These are phyloP conservation scores for Numida meleagris DNA, from an alignment of 2,113 vertebrate genomes.

Conservation along the genomic window DNA sequence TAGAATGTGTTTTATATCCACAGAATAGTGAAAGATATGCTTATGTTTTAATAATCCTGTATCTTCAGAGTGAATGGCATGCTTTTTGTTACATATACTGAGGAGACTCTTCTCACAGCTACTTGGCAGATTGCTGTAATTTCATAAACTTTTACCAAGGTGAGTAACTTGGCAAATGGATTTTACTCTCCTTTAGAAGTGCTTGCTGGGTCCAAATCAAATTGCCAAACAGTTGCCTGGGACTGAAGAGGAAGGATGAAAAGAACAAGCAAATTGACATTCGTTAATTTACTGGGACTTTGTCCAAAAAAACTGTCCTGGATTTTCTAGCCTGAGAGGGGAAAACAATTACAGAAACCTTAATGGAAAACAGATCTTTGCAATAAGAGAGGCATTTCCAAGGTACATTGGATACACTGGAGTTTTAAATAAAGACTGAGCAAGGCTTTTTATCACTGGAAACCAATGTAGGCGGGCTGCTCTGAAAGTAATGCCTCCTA, in stretches of 20 bases:
- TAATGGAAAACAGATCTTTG: neutral
- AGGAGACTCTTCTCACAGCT: neutral
- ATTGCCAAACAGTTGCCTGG: neutral
- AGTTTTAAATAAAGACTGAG: neutral
- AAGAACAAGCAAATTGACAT: neutral
- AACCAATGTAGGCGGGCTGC: neutral
- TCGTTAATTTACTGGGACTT: neutral
- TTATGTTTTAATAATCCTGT: neutral
- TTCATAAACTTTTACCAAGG: neutral
- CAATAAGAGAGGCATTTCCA: neutral
- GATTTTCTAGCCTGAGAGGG: neutral
- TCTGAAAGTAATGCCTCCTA: neutral
- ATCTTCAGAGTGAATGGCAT: neutral
- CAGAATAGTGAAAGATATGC: neutral
- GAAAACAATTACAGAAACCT: neutral
- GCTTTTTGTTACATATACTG: neutral
- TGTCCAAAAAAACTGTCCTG: neutral
- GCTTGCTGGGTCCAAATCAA: neutral
- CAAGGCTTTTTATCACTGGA: neutral
- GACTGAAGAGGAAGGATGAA: neutral
- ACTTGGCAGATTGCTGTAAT: neutral
- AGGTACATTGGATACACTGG: accelerated
- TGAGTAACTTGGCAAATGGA: neutral
- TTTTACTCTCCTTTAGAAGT: neutral
- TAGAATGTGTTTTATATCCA: neutral